Base-by-base conservation (phyloP, 2,113 vertebrate genomes). In the Xenopus borealis region DNA sequence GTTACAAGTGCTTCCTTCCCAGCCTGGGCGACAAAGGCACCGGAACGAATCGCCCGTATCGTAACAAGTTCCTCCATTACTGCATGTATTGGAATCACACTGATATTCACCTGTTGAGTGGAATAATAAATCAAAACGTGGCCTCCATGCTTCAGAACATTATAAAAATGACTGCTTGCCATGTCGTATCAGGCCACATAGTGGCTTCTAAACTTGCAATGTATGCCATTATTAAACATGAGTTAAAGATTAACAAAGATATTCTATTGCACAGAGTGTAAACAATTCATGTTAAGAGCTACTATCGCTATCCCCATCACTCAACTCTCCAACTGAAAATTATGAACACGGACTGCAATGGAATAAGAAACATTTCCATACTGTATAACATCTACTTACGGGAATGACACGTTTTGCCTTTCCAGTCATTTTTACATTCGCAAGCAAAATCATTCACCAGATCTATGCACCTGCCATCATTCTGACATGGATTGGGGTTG, bases 351-450 rank as follows among this genome's bases (percentile, higher is more conserved):
- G 33, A 40, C 7, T 40, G 33, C 33, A 40, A 40, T 6, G 3
- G 33, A 7, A 40, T 40, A 40, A 6, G 33, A 40, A 40, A 40
- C 33, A 6, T 40, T 6, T 40, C 33, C 33, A 40, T 16, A 50
- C 8, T 4, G 12, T 16, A 13, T 10, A 13, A 30, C 12, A 50
- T 6, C 1, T 70, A 93, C 95, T 95, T 87, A 95, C 96, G 92
- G 7, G 95, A 98, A 82, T 95, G 94, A 85, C 96, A 98, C 50
- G 93, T 96, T 86, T 98, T 98, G 68, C 96, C 96, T 83, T 98
- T 98, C 96, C 96, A 98, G 82, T 87, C 92, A 66, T 95, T 93
- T 0, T 89, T 87, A 18, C 96, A 98, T 17, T 88, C 89, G 62
- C 96, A 98, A 87, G 93, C 93, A 87, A 98, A 98, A 83, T 98